Evolutionary conservation across 2,888 invertebrate genomes (phyloP).

Genomic region (Oscheius sp.): DNA sequence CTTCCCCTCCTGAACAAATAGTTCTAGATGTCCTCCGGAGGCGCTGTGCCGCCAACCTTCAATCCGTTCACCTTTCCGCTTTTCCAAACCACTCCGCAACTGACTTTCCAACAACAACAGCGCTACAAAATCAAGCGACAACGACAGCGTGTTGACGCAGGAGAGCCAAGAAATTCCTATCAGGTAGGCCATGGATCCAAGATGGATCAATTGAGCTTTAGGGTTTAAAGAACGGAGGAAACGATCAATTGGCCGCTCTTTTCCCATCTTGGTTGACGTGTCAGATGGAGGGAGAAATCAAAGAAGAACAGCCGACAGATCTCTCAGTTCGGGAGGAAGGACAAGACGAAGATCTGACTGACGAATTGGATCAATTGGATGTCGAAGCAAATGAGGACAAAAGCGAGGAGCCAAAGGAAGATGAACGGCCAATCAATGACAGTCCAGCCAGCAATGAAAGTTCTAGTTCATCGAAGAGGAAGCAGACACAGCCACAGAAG

Average conservation of each 20-base stretch:
- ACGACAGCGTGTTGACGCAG: slow-evolving; percentile 94
- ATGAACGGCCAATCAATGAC: slow-evolving; percentile 18
- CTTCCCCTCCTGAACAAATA: slow-evolving; percentile 10
- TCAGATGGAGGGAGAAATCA: slow-evolving; percentile 20
- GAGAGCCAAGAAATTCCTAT: slow-evolving; percentile 88
- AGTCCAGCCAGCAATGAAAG: slow-evolving; percentile 27
- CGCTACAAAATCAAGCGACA: slow-evolving; percentile 80
- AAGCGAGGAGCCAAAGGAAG: slow-evolving; percentile 10
- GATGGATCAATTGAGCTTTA: neutral
- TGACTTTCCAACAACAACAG: slow-evolving; percentile 33
- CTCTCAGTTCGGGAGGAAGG: slow-evolving; percentile 17
- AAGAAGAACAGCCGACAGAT: slow-evolving; percentile 29
- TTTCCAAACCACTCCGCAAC: slow-evolving; percentile 27
- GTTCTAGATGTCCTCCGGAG: slow-evolving; percentile 39
- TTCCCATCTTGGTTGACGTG: slow-evolving; percentile 23
- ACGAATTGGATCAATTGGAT: slow-evolving; percentile 27
- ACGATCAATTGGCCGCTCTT: slow-evolving; percentile 18
- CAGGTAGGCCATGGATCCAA: slow-evolving; percentile 69
- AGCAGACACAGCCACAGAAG: slow-evolving; percentile 26
- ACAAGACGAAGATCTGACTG: slow-evolving; percentile 17
- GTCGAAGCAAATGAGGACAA: slow-evolving; percentile 24
- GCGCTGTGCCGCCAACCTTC: slow-evolving; percentile 38
- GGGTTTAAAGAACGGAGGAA: slow-evolving; percentile 19
- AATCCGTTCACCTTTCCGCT: slow-evolving; percentile 34
- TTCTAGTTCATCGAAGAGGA: slow-evolving; percentile 16